These are phyloP conservation scores for Rhinella marina DNA, from an alignment of 2,797 vertebrate genomes.

Conservation along the genomic window DNA sequence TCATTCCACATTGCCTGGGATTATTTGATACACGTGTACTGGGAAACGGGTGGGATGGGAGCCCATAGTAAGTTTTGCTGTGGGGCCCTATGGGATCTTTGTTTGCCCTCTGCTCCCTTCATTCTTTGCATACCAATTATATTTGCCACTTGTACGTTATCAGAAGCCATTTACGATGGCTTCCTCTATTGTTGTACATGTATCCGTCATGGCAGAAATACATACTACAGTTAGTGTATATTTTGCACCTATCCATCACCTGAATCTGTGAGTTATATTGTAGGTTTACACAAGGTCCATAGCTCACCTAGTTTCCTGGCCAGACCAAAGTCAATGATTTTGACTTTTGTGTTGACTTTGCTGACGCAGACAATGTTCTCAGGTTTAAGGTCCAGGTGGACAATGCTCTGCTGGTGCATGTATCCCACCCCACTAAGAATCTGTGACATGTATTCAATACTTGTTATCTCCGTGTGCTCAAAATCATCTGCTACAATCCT, in stretches of 20 bases:
- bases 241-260: neutral
- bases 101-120: no score
- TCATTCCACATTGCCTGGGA: no score
- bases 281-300: neutral
- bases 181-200: neutral
- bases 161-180: neutral
- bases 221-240: no score
- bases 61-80: no score
- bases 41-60: no score
- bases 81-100: no score
- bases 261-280: neutral
- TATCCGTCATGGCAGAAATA: no score
- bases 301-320: slow-evolving; percentile 80
- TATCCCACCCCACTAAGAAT: slow-evolving; percentile 83
- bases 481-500: slow-evolving; percentile 85
- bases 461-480: slow-evolving; percentile 85
- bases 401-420: slow-evolving; percentile 81
- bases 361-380: slow-evolving; percentile 88
- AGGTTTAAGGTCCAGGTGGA: slow-evolving; percentile 89
- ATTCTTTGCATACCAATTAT: no score
- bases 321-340: slow-evolving; percentile 89
- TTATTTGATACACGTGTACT: no score
- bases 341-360: slow-evolving; percentile 76
- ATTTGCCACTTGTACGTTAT: neutral
- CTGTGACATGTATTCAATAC: slow-evolving; percentile 81